Evolutionary conservation across 2,797 vertebrate species (phyloP).

Genomic region (Cossypha dichroa): DNA sequence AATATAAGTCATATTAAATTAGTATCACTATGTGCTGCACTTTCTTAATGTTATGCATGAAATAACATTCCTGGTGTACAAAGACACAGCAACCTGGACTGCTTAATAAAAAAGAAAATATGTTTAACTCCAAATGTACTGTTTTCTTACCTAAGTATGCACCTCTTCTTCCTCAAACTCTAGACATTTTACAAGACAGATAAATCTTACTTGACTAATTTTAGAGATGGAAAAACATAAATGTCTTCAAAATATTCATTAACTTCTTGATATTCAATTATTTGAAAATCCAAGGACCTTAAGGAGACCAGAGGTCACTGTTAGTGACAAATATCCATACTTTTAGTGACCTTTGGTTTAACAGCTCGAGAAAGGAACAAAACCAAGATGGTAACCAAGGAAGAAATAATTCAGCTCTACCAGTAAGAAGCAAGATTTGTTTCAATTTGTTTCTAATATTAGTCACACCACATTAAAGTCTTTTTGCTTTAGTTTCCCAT

Average conservation of each 20-base stretch:
- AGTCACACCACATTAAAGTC: not conserved
- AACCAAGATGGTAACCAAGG: accelerated
- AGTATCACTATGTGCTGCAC: not conserved
- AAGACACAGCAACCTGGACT: not conserved
- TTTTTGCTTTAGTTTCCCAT: not conserved
- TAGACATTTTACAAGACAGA: not conserved
- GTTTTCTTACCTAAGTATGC: not conserved
- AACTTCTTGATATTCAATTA: not conserved
- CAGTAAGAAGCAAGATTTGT: not conserved
- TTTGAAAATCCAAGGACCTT: not conserved
- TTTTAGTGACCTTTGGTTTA: not conserved
- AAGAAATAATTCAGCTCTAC: not conserved
- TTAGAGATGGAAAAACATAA: not conserved
- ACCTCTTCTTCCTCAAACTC: not conserved
- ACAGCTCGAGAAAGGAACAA: not conserved
- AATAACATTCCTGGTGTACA: not conserved
- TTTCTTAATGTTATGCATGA: not conserved
- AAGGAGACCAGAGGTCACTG: not conserved
- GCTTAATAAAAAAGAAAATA: not conserved
- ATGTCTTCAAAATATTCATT: not conserved
- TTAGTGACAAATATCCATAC: not conserved
- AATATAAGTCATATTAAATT: not conserved
- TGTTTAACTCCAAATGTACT: not conserved
- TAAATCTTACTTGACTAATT: not conserved
- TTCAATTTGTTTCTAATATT: not conserved